Evolutionary conservation across 2,888 invertebrate species (phyloP).

Genomic region (Oeneis ivallda): DNA sequence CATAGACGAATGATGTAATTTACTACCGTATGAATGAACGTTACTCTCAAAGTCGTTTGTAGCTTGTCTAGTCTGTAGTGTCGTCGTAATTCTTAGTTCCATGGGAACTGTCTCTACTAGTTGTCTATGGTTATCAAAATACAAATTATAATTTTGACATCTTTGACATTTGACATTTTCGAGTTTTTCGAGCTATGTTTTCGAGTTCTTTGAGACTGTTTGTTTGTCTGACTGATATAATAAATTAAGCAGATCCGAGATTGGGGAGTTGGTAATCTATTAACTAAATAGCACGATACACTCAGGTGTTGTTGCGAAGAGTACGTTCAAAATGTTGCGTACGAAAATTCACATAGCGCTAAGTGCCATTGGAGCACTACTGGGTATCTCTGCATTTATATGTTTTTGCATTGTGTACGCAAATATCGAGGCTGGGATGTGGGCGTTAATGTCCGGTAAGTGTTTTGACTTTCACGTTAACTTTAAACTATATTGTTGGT

Average conservation of each 20-base stretch:
- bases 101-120: too few species aligned
- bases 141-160: too few species aligned
- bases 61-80: too few species aligned
- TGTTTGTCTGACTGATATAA: background rate
- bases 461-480: constrained; percentile 31
- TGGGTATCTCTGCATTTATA: constrained; percentile 72
- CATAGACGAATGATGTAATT: too few species aligned
- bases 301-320: background rate
- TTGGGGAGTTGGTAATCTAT: background rate
- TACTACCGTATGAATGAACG: too few species aligned
- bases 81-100: too few species aligned
- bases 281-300: background rate
- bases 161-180: too few species aligned
- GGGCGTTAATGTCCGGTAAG: constrained; percentile 75
- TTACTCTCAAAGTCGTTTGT: too few species aligned
- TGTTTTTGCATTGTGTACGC: constrained; percentile 75
- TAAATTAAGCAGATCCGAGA: background rate
- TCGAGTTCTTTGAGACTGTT: background rate
- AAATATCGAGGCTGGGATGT: constrained; percentile 75
- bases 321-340: constrained; percentile 55
- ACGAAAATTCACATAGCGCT: constrained; percentile 69
- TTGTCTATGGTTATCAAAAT: too few species aligned
- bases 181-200: too few species aligned
- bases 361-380: constrained; percentile 62
- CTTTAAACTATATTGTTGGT: background rate